Evolutionary conservation across 1,140 invertebrate genomes (phyloP), one percentile per base, ranked within the genome.

Genomic region (Penaeus chinensis): DNA sequence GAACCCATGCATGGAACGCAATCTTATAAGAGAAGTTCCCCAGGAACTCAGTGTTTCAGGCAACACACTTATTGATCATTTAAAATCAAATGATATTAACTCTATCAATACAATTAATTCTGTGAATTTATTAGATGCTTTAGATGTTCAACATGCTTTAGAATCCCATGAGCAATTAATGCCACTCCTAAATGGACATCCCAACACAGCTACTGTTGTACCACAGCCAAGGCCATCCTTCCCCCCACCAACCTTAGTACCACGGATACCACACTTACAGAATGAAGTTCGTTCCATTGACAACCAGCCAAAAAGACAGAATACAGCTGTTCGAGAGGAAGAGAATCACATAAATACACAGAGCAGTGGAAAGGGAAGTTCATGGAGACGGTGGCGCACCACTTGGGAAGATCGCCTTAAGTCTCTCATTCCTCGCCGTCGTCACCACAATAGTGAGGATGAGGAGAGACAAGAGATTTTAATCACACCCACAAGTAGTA

Each of bases 1-100:
- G 19, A 98, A 98, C 93, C 96, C 96, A 1, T 98, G 96, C 90
- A 94, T 97, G 91, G 96, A 98, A 91, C 93, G 97, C 2, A 98
- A 98, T 93, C 87, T 90, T n/a, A 94, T 93, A 37, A 93, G 93
- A 4, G 93, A 94, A 90, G 94, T 92, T 19, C 94, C 92, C 47
- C 95, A 95, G 20, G 94, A 96, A 74, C 90, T 94, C 2, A 91
- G 92, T n/a, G 92, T 94, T 18, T 93, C 92, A 32, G 94, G 94
- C 63, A 94, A 94, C 89, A 92, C 94, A 16, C 93, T 97, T 0
- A 94, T 97, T 79, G 95, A 96, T 90, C 95, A 95, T 89, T 95
- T 95, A 61, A 92, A 89, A 76, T 22, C 32, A 63, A 85, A 85
- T 87, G 85, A 87, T 32, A 80, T 89, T 27, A 85, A 85, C 71